Percentiles rank a stretch among this genome's conserved stretches.
These are phyloP conservation scores for Pseudorasbora parva DNA, from an alignment of 2,113 vertebrate species.

Conservation along the genomic window DNA sequence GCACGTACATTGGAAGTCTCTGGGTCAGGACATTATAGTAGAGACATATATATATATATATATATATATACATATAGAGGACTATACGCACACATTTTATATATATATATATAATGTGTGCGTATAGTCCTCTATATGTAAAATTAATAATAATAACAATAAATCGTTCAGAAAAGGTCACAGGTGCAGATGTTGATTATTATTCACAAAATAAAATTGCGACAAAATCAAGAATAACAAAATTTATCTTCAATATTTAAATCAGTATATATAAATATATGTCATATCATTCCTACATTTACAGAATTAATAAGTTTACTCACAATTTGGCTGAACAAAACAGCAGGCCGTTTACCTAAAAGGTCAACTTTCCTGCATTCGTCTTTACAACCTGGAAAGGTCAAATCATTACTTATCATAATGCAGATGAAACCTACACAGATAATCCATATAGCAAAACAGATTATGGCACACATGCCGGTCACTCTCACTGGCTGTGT, in stretches of 20 bases:
- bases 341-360: neutral
- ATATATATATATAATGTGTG: too few relatives aligned
- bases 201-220: neutral
- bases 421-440: conserved; percentile 31
- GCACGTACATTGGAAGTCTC: too few relatives aligned
- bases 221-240: neutral
- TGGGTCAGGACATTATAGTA: too few relatives aligned
- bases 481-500: neutral
- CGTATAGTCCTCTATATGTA: too few relatives aligned
- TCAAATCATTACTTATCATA: conserved; percentile 32
- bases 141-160: neutral
- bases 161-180: conserved; percentile 4
- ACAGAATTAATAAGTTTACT: neutral
- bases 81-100: too few relatives aligned
- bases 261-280: neutral
- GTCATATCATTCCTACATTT: neutral
- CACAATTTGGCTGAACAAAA: neutral
- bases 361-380: neutral
- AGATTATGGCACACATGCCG: conserved; percentile 5
- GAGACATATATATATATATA: too few relatives aligned
- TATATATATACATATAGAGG: too few relatives aligned
- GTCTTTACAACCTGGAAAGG: conserved; percentile 33
- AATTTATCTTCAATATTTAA: neutral
- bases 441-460: conserved; percentile 33
- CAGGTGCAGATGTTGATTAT: neutral